A percentile compares a stretch with the other conserved stretches of the same genome.
These are phyloP conservation scores for Melanitta fusca DNA, from an alignment of 2,797 vertebrate genomes.

Conservation along the genomic window DNA sequence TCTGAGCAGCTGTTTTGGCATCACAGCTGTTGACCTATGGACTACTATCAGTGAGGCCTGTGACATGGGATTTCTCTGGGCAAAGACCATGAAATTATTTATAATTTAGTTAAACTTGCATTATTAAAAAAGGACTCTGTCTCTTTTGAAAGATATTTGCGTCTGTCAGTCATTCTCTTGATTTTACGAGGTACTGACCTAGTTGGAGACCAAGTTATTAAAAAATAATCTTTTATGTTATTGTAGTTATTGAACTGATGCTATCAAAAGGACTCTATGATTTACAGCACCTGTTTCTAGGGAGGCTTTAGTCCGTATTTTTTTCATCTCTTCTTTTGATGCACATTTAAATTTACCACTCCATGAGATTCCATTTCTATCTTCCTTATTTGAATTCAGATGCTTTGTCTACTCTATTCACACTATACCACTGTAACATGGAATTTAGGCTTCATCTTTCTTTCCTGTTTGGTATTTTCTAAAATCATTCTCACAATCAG, in stretches of 20 bases:
- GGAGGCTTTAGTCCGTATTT: neutral
- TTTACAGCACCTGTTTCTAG: slow-evolving; percentile 3
- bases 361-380: neutral
- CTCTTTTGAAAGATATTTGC: neutral
- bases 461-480: neutral
- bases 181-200: slow-evolving; percentile 13
- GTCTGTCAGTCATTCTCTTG: slow-evolving; percentile 4
- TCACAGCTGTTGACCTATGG: neutral
- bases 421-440: neutral
- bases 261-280: slow-evolving; percentile 50
- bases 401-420: neutral
- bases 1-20: neutral
- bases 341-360: slow-evolving; percentile 1
- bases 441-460: neutral
- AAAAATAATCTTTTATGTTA: slow-evolving; percentile 59
- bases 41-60: neutral
- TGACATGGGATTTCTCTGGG: slow-evolving; percentile 10
- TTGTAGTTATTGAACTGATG: slow-evolving; percentile 41
- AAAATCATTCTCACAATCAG: neutral
- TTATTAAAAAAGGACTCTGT: slow-evolving; percentile 21
- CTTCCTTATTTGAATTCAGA: neutral
- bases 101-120: slow-evolving; percentile 35
- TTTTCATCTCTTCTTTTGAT: neutral
- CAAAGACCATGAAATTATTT: slow-evolving; percentile 22
- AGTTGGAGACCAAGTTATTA: slow-evolving; percentile 49